phyloP scores from a whole-genome alignment of 2,797 vertebrate genomes.

The Gallinago nigripennis region DNA sequence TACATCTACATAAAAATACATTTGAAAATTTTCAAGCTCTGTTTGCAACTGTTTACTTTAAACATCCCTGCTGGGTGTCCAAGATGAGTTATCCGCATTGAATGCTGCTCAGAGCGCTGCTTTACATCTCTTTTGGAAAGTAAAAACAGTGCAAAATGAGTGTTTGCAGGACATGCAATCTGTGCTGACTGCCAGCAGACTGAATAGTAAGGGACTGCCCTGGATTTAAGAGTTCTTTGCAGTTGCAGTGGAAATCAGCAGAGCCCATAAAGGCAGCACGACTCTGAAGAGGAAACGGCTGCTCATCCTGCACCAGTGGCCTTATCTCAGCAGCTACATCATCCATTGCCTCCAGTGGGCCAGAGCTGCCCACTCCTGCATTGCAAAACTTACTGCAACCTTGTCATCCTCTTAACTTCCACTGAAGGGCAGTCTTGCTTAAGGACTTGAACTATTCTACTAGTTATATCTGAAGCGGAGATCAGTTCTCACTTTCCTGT shows the following conservation, averaged over 20 bases:
- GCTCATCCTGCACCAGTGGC: neutral
- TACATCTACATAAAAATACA: neutral
- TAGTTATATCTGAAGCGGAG: neutral
- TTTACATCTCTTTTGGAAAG: neutral
- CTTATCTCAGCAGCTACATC: neutral
- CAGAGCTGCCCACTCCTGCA: neutral
- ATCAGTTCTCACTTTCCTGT: neutral
- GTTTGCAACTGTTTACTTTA: neutral
- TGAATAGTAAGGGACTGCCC: neutral
- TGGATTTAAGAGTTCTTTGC: too few relatives aligned
- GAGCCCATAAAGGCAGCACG: neutral
- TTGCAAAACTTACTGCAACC: neutral
- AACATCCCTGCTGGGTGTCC: neutral
- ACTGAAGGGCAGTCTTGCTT: neutral
- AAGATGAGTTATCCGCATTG: neutral
- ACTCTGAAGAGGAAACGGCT: neutral
- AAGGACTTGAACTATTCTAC: neutral
- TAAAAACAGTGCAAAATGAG: neutral
- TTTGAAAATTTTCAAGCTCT: neutral
- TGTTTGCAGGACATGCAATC: neutral
- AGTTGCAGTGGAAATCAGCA: neutral
- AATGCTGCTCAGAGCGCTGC: neutral
- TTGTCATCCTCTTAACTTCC: fast-evolving
- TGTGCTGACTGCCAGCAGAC: neutral
- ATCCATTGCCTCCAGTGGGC: fast-evolving